Evolutionary conservation across 2,888 invertebrate species (phyloP).

Genomic region (Meandrusa payeni): DNA sequence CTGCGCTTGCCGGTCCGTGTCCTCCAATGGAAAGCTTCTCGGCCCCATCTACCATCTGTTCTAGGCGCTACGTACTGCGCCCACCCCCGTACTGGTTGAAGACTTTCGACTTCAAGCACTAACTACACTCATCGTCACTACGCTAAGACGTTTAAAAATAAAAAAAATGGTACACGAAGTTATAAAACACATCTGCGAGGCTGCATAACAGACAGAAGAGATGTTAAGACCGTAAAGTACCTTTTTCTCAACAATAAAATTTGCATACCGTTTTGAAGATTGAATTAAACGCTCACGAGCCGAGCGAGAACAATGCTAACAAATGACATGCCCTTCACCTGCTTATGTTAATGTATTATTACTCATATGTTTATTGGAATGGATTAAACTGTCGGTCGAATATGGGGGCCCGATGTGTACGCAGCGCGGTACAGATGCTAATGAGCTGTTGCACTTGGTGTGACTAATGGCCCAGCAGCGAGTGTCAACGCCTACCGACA

Average conservation of each 20-base stretch:
- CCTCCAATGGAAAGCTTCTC: too few relatives aligned
- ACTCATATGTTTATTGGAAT: slow-evolving; percentile 33
- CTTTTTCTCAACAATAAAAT: slow-evolving; percentile 6
- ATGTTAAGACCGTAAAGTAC: background rate
- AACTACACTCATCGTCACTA: too few relatives aligned
- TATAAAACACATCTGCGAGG: too few relatives aligned
- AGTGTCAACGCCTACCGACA: too few relatives aligned
- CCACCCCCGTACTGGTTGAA: too few relatives aligned
- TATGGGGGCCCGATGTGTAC: slow-evolving; percentile 5
- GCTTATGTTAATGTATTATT: slow-evolving; percentile 35
- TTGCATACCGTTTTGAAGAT: slow-evolving; percentile 4
- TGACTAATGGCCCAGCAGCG: background rate
- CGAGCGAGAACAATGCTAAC: slow-evolving; percentile 29
- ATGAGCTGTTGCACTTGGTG: slow-evolving; percentile 2
- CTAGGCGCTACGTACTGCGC: too few relatives aligned
- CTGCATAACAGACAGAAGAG: background rate
- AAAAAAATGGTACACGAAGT: too few relatives aligned
- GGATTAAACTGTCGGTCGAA: slow-evolving; percentile 18
- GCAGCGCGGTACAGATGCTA: slow-evolving; percentile 1
- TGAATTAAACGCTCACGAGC: slow-evolving; percentile 20
- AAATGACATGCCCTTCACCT: slow-evolving; percentile 37
- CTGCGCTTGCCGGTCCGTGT: too few relatives aligned
- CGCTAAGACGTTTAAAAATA: too few relatives aligned
- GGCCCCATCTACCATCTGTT: too few relatives aligned
- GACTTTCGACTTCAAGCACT: too few relatives aligned